Conservation (phyloP, 2,797 vertebrate genomes). For the Lycodopsis pacificus region DNA sequence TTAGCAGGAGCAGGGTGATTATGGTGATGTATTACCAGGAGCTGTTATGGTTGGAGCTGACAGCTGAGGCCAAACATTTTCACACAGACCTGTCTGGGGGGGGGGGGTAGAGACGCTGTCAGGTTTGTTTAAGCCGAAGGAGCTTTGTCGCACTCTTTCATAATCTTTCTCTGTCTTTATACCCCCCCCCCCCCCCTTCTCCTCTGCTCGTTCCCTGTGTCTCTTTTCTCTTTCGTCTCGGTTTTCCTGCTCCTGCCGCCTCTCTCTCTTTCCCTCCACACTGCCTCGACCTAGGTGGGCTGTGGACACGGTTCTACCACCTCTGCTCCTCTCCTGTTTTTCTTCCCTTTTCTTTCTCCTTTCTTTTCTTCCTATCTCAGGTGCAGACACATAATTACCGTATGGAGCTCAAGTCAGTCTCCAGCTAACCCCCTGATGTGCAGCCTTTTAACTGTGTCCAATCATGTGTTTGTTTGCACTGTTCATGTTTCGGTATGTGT, state of each 20-base stretch:
- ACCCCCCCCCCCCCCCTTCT: slow-evolving; percentile 13
- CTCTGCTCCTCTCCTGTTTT: slow-evolving; percentile 17
- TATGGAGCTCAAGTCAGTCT: slow-evolving; percentile 69
- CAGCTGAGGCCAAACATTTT: slow-evolving; percentile 73
- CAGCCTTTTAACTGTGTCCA: slow-evolving; percentile 72
- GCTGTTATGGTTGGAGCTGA: slow-evolving; percentile 71
- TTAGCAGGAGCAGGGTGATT: slow-evolving; percentile 64
- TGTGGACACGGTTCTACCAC: slow-evolving; percentile 49
- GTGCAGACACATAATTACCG: slow-evolving; percentile 78
- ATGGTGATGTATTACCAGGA: slow-evolving; percentile 71
- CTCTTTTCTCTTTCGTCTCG: slow-evolving; percentile 4
- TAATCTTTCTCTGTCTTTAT: slow-evolving; percentile 47
- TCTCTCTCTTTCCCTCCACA: neutral
- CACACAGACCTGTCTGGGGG: slow-evolving; percentile 63
- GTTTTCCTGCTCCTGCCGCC: slow-evolving; percentile 1
- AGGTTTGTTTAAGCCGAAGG: slow-evolving; percentile 62
- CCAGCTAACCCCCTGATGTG: slow-evolving; percentile 60
- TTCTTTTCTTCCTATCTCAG: slow-evolving; percentile 62
- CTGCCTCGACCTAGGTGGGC: slow-evolving; percentile 77
- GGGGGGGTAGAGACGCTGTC: slow-evolving; percentile 52
- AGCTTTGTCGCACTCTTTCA: slow-evolving; percentile 47
- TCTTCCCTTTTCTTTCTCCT: slow-evolving; percentile 18
- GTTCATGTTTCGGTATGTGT: slow-evolving; percentile 4
- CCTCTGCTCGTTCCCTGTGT: neutral
- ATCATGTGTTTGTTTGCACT: slow-evolving; percentile 47